Evolutionary conservation across 2,797 vertebrate genomes (phyloP), one percentile per base, ranked within the genome.

Genomic region (Sphenopsis melanotis): DNA sequence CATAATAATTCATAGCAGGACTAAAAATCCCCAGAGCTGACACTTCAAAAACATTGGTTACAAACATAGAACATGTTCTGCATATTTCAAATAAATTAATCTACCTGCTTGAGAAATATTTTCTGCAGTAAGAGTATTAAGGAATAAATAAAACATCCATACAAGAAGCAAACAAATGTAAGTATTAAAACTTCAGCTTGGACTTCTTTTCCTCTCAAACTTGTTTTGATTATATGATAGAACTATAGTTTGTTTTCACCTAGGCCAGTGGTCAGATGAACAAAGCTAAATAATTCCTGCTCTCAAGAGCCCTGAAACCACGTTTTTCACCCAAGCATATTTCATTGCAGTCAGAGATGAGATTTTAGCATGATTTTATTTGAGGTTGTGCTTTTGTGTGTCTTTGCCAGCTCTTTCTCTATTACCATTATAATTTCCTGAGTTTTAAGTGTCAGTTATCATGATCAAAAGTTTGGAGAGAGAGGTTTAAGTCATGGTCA

Each of bases 401-500:
- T 61, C 37, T 82, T 91, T 91, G 20, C 24, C 39, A 65, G 24
- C 16, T 61, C 87, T 56, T 93, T 72, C 47, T 91, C 71, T 68
- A 22, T 53, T 57, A 61, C 44, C 22, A 34, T 83, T 83, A 55
- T 41, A 63, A 83, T 85, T 94, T 94, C 52, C 53, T 83, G 71
- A 87, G 69, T 94, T 78, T 85, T 92, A 94, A 81, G 60, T 82
- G 69, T 84, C 59, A 68, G 50, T 83, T 71, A 87, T 39, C 52
- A 74, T 0, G 11, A 93, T 60, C 65, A 88, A 81, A 86, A 85
- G 59, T 37, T 93, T 92, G 61, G 53, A 63, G 46, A 56, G 41
- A 91, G 88, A 78, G 11, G 29, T 87, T 83, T 61, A 84, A 90
- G 87, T 78, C 72, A 82, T 91, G 56, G 80, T 47, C 88, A 63